Base-by-base conservation (phyloP, 64 coral and sea anemone genomes). In the Porites australiensis region DNA sequence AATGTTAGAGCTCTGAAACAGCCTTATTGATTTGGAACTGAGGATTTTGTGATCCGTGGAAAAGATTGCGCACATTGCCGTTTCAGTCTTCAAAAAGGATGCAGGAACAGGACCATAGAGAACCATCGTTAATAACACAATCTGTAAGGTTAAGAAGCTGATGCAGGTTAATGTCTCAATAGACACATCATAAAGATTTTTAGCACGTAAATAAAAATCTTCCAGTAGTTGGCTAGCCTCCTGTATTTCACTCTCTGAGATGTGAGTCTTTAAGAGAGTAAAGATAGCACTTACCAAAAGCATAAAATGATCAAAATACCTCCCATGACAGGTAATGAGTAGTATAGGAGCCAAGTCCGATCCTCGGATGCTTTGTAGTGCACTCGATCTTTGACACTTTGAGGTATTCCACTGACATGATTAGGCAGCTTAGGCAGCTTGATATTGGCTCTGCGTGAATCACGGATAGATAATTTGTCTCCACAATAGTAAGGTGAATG, bases 61-160 rank as follows among this genome's bases (percentile, higher is more conserved):
- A 27, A 15, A 57, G 50, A 22, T 77, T 50, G 22, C 70, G 13
- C 13, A 92, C 37, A 77, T 86, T 81, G 12, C 80, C 90, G 75
- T 92, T 92, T 16, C 2, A 86, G 48, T 92, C 90, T 50, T 92
- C 80, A 86, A 85, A 92, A 19, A 46, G 47, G 19, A 92, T 86
- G 23, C 80, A 92, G 16, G 67, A 75, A 19, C 64, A 54, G 60
- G 79, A 55, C 68, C 67, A 92, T 48, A 92, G 48, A 14, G 90
- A 80, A 10, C 90, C 90, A 54, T 37, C 13, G 62, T 27, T 50
- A 22, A 50, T 92, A 57, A 92, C 80, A 58, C 13, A 53, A n/a
- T 86, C 48, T 15, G 68, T 46, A 75, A 92, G 70, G 86, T 92
- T 68, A 13, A 91, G 45, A 43, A 79, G 74, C 64, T 79, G 61